Percentiles rank a stretch among this genome's conserved stretches.
phyloP scores from a whole-genome alignment of 1,140 invertebrate species.

The Bacillus rossius region DNA sequence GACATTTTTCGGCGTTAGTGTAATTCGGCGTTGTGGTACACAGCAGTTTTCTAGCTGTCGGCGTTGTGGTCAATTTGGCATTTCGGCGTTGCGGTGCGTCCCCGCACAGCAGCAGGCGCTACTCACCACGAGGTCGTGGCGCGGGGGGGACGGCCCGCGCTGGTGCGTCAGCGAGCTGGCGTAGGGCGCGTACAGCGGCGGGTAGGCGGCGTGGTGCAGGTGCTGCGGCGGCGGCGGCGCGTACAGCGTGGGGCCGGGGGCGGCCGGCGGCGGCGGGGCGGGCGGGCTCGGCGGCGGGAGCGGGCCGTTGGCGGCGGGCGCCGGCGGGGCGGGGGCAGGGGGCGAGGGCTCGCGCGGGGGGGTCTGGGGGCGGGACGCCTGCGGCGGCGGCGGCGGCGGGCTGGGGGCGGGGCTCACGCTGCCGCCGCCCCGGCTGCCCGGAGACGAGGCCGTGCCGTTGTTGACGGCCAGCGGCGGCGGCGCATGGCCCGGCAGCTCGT shows the following conservation, averaged over 20 bases:
- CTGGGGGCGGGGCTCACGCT: conserved; percentile 44
- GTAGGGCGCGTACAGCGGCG: conserved; percentile 67
- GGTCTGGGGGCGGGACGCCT: conserved; percentile 25
- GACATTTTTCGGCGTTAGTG: too few relatives aligned
- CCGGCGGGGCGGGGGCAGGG: conserved; percentile 13
- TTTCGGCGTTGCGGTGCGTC: too few relatives aligned
- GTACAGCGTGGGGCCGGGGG: conserved; percentile 16
- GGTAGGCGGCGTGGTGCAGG: conserved; percentile 57
- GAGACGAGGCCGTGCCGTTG: conserved; percentile 37
- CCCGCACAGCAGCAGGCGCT: conserved; percentile 41
- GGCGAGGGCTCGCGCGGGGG: conserved; percentile 14
- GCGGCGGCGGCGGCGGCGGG: conserved; percentile 45
- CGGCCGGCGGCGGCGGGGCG: conserved; percentile 9
- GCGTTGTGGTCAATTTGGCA: too few relatives aligned
- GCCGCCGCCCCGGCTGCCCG: conserved; percentile 42
- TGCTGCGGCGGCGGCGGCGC: conserved; percentile 11
- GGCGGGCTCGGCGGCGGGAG: background rate
- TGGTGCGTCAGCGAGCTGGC: conserved; percentile 52
- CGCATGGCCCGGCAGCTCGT: conserved; percentile 47
- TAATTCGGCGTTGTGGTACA: too few relatives aligned
- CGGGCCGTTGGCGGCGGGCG: background rate
- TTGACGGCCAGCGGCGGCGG: conserved; percentile 36
- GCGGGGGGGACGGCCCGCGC: conserved; percentile 45
- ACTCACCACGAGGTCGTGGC: conserved; percentile 54
- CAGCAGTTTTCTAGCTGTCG: too few relatives aligned